A percentile compares a stretch with the other conserved stretches of the same genome.
phyloP scores from a whole-genome alignment of 1,140 invertebrate genomes.

The Nymphalis io region DNA sequence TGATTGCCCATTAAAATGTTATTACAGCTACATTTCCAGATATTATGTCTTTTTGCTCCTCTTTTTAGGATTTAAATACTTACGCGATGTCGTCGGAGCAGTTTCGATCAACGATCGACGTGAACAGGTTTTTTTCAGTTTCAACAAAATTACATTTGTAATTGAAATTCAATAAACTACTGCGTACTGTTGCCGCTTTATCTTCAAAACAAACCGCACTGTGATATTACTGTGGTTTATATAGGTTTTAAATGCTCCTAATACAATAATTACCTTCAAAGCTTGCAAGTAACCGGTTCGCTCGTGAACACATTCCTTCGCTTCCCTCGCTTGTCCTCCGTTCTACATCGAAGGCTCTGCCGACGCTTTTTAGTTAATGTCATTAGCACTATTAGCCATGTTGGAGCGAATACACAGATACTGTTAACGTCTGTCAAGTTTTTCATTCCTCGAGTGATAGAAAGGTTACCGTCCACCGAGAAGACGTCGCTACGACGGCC shows the following conservation, averaged over 20 bases:
- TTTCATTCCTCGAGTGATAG: constrained; percentile 2
- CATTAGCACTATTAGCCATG: constrained; percentile 26
- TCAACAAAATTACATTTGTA: not conserved
- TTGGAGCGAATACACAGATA: constrained; percentile 12
- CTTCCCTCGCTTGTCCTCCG: not conserved
- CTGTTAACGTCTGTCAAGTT: constrained; percentile 10
- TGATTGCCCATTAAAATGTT: constrained; percentile 18
- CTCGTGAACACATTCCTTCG: constrained; percentile 1
- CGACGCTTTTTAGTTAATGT: constrained; percentile 17
- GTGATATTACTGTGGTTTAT: not conserved
- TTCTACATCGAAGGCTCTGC: constrained; percentile 2
- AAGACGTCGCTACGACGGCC: not conserved
- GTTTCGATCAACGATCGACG: not conserved
- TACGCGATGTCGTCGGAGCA: not conserved
- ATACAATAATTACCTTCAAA: not conserved
- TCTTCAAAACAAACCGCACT: not conserved
- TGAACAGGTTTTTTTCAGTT: not conserved
- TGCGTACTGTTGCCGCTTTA: too few relatives aligned
- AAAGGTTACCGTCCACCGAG: not conserved
- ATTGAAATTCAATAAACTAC: too few relatives aligned
- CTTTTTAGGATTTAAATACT: constrained; percentile 9
- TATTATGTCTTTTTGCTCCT: not conserved
- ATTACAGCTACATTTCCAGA: constrained; percentile 8
- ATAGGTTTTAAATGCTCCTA: not conserved
- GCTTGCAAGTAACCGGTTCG: not conserved